Conservation (phyloP, 2,797 vertebrate species). For the Hylomyscus alleni region DNA sequence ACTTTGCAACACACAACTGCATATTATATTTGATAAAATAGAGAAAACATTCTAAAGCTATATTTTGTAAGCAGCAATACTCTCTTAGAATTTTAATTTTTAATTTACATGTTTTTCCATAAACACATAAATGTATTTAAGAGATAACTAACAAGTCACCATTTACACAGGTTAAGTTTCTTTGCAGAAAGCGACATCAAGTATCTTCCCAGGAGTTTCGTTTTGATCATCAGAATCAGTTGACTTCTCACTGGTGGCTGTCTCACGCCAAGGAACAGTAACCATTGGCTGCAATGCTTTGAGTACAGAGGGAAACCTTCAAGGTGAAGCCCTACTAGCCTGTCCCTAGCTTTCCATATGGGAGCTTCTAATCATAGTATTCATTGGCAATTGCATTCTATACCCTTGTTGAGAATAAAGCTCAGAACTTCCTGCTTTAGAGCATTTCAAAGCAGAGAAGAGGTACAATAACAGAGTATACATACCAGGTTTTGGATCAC, state of each 20-base stretch:
- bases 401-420: slow-evolving; percentile 20
- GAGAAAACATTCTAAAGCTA: slow-evolving; percentile 66
- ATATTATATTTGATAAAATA: slow-evolving; percentile 79
- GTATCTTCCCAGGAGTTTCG: background rate
- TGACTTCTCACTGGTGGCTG: slow-evolving; percentile 17
- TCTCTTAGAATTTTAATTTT: slow-evolving; percentile 60
- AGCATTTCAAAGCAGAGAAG: background rate
- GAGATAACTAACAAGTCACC: slow-evolving; percentile 21
- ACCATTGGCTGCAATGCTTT: background rate
- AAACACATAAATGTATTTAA: slow-evolving; percentile 14
- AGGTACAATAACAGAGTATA: background rate
- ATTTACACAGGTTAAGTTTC: slow-evolving; percentile 43
- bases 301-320: slow-evolving; percentile 4
- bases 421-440: background rate
- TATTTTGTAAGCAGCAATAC: slow-evolving; percentile 58
- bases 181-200: slow-evolving; percentile 28
- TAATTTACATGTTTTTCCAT: slow-evolving; percentile 31
- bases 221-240: slow-evolving; percentile 57
- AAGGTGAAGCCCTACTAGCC: background rate
- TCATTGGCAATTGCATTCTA: slow-evolving; percentile 42
- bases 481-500: background rate
- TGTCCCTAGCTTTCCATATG: background rate
- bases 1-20: slow-evolving; percentile 63
- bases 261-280: background rate
- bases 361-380: background rate